Conservation (phyloP, 1,140 invertebrate genomes). For the Drosophila persimilis region DNA sequence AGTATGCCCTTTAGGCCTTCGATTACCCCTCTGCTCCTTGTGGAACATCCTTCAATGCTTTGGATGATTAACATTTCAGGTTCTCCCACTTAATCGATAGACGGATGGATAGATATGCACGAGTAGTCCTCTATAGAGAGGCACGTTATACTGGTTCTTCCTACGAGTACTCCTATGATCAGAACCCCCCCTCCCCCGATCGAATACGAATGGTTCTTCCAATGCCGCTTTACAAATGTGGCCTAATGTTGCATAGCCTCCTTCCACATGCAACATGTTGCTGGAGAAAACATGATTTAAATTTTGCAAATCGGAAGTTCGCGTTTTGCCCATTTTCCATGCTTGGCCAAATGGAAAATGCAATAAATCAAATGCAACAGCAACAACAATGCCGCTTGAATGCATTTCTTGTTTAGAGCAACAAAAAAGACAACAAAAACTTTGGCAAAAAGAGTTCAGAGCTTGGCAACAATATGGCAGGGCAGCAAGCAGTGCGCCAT, state of each 20-base stretch:
- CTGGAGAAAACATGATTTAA: conserved; percentile 22
- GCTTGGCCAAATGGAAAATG: conserved; percentile 53
- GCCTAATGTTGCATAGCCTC: conserved; percentile 7
- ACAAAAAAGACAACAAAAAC: conserved; percentile 1
- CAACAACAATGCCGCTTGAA: conserved; percentile 37
- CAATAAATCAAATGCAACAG: conserved; percentile 52
- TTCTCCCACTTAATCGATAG: conserved; percentile 22
- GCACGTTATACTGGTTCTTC: conserved; percentile 24
- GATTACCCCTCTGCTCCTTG: no score
- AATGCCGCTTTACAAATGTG: conserved; percentile 12
- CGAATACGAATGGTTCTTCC: background rate
- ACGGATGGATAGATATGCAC: background rate
- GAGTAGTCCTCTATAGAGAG: background rate
- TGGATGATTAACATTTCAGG: conserved; percentile 18
- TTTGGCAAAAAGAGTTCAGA: no score
- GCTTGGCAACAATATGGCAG: conserved; percentile 48
- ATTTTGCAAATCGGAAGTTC: conserved; percentile 57
- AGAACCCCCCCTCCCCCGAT: background rate
- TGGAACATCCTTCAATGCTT: background rate
- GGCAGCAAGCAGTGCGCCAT: background rate
- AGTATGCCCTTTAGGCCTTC: no score
- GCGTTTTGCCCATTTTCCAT: conserved; percentile 57
- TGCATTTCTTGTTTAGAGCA: conserved; percentile 36
- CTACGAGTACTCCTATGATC: background rate
- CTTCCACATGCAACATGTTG: conserved; percentile 47